phyloP scores from a whole-genome alignment of 2,113 vertebrate genomes.

The Aythya baeri region DNA sequence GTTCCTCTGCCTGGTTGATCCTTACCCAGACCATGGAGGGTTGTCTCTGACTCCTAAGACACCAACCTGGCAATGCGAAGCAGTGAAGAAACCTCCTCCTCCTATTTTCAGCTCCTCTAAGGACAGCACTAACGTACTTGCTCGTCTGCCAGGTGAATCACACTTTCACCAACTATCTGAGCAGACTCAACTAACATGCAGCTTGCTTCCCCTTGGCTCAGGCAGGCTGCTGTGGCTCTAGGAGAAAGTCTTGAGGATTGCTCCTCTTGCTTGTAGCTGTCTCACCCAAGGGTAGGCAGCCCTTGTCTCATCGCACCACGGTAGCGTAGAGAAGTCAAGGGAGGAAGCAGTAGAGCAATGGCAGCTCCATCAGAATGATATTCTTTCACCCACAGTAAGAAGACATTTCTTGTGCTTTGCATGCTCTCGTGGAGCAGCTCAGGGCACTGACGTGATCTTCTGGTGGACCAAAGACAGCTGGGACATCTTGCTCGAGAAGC shows the following conservation, averaged over 20 bases:
- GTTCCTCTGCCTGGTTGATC: background rate
- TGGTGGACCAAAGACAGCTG: background rate
- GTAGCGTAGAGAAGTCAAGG: background rate
- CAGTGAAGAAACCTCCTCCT: background rate
- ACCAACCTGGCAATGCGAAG: background rate
- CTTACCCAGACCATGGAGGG: background rate
- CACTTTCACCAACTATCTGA: background rate
- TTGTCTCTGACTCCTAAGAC: background rate
- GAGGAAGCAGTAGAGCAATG: background rate
- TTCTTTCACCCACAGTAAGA: background rate
- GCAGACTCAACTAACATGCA: background rate
- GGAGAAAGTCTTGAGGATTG: background rate
- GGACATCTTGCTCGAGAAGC: background rate
- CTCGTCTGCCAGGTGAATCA: background rate
- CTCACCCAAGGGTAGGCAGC: background rate
- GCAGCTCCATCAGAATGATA: background rate
- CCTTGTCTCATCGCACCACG: background rate
- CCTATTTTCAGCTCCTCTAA: background rate
- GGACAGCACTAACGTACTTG: background rate
- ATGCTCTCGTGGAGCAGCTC: background rate
- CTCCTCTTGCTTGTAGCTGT: background rate
- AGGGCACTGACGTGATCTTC: background rate
- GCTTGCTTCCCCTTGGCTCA: rapidly evolving
- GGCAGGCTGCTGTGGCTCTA: background rate
- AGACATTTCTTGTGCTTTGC: background rate